Evolutionary conservation across 2,113 vertebrate species (phyloP), one percentile per base, ranked within the genome.

Genomic region (Alaudala cheleensis): DNA sequence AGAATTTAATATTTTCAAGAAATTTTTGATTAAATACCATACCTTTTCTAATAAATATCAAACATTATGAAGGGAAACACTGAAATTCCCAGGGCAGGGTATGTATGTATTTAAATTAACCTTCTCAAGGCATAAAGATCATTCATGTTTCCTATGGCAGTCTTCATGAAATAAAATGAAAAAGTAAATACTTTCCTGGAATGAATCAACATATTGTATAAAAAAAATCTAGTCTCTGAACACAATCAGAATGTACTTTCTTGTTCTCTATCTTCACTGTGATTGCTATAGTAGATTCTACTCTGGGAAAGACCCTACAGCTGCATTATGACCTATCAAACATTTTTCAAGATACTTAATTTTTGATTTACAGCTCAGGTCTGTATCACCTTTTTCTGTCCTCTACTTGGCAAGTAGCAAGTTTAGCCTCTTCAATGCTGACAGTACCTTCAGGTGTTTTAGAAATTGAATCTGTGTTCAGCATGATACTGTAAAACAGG

Each of bases 381-480:
- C 65, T 81, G 33, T 31, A 72, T 51, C 81, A 53, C 91, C 58
- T 90, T 95, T 72, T 89, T 49, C 65, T 93, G 70, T 49, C 61
- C 73, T 62, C 64, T 96, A 66, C 45, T 91, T 86, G 57, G 74
- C 13, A 61, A 61, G 25, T 39, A 74, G 82, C 72, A 91, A 62
- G 47, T 86, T 96, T 82, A 94, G 22, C 50, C 85, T 76, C 49
- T 92, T 95, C 97, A 91, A 89, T 82, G 56, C 50, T 90, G 61
- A 77, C 78, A 96, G 33, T 95, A 82, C 47, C 92, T 95, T 49
- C 71, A 88, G 73, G 86, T 93, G 83, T 80, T 96, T 97, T 78
- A 86, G 85, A 97, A 97, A 97, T 40, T 88, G 73, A 86, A 81
- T 93, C 72, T 86, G 34, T 91, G 79, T 96, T 96, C 95, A 93